phyloP scores from a whole-genome alignment of 2,113 vertebrate species.

The Physeter macrocephalus region DNA sequence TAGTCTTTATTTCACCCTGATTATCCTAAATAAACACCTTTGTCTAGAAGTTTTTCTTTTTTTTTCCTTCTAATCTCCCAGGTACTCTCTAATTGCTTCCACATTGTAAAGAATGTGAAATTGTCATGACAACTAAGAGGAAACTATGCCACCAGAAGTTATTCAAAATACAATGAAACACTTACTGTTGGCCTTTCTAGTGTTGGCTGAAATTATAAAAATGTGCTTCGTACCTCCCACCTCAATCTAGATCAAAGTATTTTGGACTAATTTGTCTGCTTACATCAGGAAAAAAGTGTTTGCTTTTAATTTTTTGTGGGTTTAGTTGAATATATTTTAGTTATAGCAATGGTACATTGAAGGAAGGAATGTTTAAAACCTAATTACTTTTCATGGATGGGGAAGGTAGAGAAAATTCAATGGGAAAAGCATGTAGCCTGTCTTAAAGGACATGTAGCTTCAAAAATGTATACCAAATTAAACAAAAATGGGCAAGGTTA shows the following conservation, averaged over 20 bases:
- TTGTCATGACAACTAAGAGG: constrained; percentile 55
- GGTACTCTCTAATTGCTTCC: constrained; percentile 35
- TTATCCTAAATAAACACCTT: constrained; percentile 31
- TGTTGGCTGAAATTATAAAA: constrained; percentile 13
- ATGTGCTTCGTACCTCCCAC: constrained; percentile 20
- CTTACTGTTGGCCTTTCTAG: constrained; percentile 5
- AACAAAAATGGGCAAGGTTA: not conserved
- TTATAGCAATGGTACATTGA: not conserved
- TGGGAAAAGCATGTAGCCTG: not conserved
- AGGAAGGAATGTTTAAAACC: not conserved
- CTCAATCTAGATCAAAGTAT: constrained; percentile 47
- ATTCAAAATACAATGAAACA: not conserved
- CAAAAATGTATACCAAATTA: not conserved
- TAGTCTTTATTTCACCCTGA: constrained; percentile 13
- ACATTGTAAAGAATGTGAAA: constrained; percentile 23
- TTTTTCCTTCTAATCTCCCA: not conserved
- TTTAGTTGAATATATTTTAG: constrained; percentile 26
- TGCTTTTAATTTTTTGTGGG: constrained; percentile 47
- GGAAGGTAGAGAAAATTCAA: not conserved
- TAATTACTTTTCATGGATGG: not conserved
- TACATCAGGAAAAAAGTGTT: not conserved
- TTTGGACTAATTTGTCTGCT: constrained; percentile 30
- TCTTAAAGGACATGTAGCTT: not conserved
- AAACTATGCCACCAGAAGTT: constrained; percentile 26
- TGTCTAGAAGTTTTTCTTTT: constrained; percentile 20